Conservation (phyloP, 2,113 vertebrate genomes). For the Prolemur simus region DNA sequence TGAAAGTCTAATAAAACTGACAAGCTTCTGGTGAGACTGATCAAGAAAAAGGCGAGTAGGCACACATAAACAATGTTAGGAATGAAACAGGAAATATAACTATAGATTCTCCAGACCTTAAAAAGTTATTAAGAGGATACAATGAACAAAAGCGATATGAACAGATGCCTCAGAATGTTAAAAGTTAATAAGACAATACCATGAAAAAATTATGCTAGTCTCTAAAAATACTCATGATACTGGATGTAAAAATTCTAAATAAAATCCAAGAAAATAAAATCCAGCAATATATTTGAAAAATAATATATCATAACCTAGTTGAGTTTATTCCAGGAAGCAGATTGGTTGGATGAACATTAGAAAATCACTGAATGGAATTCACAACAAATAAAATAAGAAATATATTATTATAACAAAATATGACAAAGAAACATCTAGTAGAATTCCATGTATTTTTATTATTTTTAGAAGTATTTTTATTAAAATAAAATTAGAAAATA, state of each 20-base stretch:
- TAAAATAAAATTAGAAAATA: background rate
- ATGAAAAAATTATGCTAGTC: background rate
- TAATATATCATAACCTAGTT: background rate
- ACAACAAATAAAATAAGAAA: background rate
- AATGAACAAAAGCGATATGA: background rate
- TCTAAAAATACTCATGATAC: background rate
- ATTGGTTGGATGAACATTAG: background rate
- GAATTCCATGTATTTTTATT: background rate
- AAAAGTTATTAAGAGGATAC: background rate
- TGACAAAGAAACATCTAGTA: background rate
- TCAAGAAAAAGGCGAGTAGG: background rate
- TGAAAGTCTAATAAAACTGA: slow-evolving; percentile 46
- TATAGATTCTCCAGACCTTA: background rate
- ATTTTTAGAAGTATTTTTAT: background rate
- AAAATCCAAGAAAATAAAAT: slow-evolving; percentile 5
- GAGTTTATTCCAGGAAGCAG: background rate
- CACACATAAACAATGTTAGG: background rate
- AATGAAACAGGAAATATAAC: background rate
- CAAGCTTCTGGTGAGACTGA: slow-evolving; percentile 8
- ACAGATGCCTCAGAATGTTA: background rate
- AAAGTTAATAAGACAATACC: background rate
- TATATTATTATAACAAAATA: background rate
- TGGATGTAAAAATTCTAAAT: background rate
- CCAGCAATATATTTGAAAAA: background rate
- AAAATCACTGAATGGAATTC: background rate